Conservation (phyloP, 2,888 invertebrate species). For the Frankliniella intonsa region DNA sequence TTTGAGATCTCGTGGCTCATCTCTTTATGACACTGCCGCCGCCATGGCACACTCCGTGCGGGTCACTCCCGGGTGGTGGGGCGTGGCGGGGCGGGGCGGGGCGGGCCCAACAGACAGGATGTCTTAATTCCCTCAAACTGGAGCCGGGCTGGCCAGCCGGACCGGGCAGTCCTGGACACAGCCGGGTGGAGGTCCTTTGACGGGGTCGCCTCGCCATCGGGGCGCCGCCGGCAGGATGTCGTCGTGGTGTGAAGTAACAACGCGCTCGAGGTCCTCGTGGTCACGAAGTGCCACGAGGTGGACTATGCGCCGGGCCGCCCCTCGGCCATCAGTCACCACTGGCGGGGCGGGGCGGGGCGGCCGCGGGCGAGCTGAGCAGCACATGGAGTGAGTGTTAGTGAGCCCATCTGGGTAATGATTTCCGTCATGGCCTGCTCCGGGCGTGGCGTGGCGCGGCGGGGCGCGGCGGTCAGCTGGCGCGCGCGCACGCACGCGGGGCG, state of each 20-base stretch:
- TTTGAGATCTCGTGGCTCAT: not conserved
- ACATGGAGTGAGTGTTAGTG: not conserved
- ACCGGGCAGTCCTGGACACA: too few species aligned
- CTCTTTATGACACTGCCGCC: not conserved
- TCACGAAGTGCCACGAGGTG: too few species aligned
- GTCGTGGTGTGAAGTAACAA: too few species aligned
- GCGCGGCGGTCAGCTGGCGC: not conserved
- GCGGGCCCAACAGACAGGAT: not conserved
- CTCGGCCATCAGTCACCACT: too few species aligned
- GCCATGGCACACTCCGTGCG: not conserved
- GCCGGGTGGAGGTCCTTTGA: too few species aligned
- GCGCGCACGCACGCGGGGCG: not conserved
- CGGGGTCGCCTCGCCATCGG: too few species aligned
- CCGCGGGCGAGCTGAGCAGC: not conserved
- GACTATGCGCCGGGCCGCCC: too few species aligned
- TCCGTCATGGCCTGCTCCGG: not conserved
- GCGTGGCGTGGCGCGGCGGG: not conserved
- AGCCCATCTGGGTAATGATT: not conserved
- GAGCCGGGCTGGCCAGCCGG: not conserved
- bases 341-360: too few species aligned
- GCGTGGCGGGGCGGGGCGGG: not conserved
- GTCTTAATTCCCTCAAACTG: slow-evolving; percentile 26
- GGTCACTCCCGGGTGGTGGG: not conserved
- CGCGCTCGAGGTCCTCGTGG: too few species aligned
- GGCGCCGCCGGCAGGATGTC: too few species aligned